phyloP scores from a whole-genome alignment of 2,888 invertebrate genomes.

The Minunthozetes semirufus region DNA sequence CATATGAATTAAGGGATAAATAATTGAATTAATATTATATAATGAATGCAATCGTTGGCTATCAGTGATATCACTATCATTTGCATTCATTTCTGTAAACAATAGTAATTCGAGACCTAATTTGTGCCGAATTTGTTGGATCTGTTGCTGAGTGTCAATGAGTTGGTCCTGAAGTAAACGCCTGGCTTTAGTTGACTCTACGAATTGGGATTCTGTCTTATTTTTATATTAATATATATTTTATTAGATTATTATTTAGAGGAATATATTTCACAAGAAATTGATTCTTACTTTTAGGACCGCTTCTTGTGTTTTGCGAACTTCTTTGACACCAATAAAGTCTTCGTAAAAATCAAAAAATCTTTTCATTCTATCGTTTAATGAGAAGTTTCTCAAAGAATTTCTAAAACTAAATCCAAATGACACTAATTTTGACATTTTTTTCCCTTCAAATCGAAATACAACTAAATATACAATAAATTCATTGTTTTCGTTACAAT shows the following conservation, averaged over 20 bases:
- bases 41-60: too few species aligned
- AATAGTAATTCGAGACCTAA: conserved; percentile 4
- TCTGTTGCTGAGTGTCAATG: conserved; percentile 24
- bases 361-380: not conserved
- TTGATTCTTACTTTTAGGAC: conserved; percentile 29
- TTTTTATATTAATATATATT: not conserved
- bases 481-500: too few species aligned
- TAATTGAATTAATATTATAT: too few species aligned
- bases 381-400: not conserved
- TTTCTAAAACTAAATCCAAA: not conserved
- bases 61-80: too few species aligned
- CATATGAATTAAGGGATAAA: too few species aligned
- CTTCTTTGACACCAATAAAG: conserved; percentile 33
- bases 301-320: conserved; percentile 27
- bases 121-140: conserved; percentile 34
- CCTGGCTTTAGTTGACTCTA: conserved; percentile 27
- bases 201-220: conserved; percentile 30
- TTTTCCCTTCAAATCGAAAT: too few species aligned
- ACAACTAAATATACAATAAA: too few species aligned
- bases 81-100: too few species aligned
- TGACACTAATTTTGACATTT: too few species aligned
- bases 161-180: conserved; percentile 11
- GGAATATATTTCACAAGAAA: not conserved
- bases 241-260: not conserved
- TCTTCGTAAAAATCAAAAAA: conserved; percentile 28